These are phyloP conservation scores for Hexactinellida sp. DNA, from an alignment of 37 sponge, comb jelly and placozoan genomes.

Conservation along the genomic window DNA sequence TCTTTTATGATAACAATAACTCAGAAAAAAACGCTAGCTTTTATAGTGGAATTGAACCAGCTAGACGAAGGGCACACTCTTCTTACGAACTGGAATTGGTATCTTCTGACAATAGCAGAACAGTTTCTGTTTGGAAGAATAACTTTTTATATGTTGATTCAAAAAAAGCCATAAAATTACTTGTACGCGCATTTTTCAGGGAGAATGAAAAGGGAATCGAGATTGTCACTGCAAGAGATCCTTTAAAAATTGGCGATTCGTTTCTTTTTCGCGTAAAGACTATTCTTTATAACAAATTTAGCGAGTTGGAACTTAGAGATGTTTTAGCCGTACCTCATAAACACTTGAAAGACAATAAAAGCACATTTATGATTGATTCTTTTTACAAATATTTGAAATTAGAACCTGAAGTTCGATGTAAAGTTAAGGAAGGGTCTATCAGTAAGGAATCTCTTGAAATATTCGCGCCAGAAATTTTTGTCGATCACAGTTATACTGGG, in stretches of 20 bases:
- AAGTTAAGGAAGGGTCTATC: not conserved
- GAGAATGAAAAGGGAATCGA: not conserved
- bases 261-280: constrained; percentile 5
- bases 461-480: not conserved
- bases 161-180: not conserved
- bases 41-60: not conserved
- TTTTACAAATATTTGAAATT: not conserved
- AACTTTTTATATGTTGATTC: not conserved
- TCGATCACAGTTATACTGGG: not conserved
- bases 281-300: not conserved
- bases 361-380: not conserved
- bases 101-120: not conserved
- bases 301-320: not conserved
- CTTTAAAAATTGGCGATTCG: not conserved
- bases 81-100: not conserved
- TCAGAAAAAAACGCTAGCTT: not conserved
- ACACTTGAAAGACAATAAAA: not conserved
- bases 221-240: not conserved
- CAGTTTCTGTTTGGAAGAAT: not conserved
- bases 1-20: not conserved
- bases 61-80: not conserved
- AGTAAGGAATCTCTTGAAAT: not conserved
- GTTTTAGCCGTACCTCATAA: not conserved
- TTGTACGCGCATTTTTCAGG: not conserved
- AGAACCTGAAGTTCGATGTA: not conserved